Base-by-base conservation (phyloP, 2,888 invertebrate species). In the Tuberolachnus salignus region DNA sequence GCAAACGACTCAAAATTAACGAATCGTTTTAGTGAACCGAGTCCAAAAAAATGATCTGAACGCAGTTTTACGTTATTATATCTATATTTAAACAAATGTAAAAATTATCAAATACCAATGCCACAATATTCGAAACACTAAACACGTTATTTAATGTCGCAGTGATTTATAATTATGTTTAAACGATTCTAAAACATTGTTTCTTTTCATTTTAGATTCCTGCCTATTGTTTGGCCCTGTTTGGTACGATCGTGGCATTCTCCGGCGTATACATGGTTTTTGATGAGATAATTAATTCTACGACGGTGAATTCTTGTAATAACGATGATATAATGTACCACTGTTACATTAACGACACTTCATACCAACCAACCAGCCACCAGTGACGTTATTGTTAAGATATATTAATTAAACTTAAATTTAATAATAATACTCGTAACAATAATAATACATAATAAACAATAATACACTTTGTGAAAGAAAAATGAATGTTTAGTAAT, bases 161-260 rank as follows among this genome's bases (percentile, higher is more conserved):
- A 46, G 46, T 10, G 10, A 13, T 46, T 8, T 46, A 46, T 13
- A 46, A 46, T 46, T 44, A 44, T 44, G 44, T 8, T 44, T 44
- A 4, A 8, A 8, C 10, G 10, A 44, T 44, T 44, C 10, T 44
- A 8, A 44, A 44, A 44, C 44, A 44, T 46, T 61, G 34, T 19
- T 23, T 49, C 19, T 46, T 64, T 46, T 23, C 21, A 19, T 14
- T 64, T 42, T 53, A 94, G 85, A 85, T 92, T 23, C 91, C 92
- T 1, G 92, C 92, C 0, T 85, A 93, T 44, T 89, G 90, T 0
- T 87, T 92, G 63, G 90, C 90, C 4, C 83, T 90, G 0, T 92
- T 93, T 83, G 94, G 94, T 1, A 85, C 88, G 4, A 83, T 88
- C 10, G 90, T 91, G 8, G 89, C 90, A 0, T 83, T 89, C 13